Percentiles rank a stretch among this genome's conserved stretches.
Conservation (phyloP, 1,140 invertebrate genomes). For the Trialeurodes vaporariorum region DNA sequence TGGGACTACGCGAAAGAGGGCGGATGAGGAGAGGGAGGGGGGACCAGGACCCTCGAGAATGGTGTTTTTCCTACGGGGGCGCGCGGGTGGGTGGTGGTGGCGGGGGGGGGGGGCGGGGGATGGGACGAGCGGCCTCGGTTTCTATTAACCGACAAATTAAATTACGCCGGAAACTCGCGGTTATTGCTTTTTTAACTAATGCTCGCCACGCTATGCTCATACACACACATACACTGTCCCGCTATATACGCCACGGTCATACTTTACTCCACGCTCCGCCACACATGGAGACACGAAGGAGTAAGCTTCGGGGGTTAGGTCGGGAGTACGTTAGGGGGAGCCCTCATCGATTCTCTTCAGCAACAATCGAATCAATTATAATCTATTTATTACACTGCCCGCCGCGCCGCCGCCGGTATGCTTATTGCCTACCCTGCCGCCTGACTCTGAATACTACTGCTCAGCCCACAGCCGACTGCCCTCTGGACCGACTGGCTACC, state of each 20-base stretch:
- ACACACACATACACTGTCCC: background rate
- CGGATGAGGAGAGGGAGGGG: slow-evolving; percentile 9
- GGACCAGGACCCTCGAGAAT: slow-evolving; percentile 24
- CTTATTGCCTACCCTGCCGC: no score
- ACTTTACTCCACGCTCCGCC: no score
- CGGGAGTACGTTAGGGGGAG: no score
- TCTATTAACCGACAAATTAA: slow-evolving; percentile 1
- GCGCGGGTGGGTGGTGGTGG: no score
- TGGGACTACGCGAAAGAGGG: background rate
- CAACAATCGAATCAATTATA: slow-evolving; percentile 1
- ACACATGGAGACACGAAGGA: no score
- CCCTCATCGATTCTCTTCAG: background rate
- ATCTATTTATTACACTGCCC: background rate
- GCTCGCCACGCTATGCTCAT: background rate
- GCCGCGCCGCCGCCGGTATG: no score
- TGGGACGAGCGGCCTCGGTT: slow-evolving; percentile 21
- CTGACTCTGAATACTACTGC: no score
- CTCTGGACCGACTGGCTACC: no score
- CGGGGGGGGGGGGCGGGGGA: slow-evolving; percentile 29
- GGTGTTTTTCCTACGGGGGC: slow-evolving; percentile 20
- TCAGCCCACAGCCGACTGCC: no score
- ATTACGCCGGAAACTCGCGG: background rate
- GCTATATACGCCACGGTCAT: no score
- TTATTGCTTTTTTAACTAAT: slow-evolving; percentile 1
- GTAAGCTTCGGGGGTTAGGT: no score